Evolutionary conservation across 2,888 invertebrate genomes (phyloP).

Genomic region (Rotaria magnacalcarata): DNA sequence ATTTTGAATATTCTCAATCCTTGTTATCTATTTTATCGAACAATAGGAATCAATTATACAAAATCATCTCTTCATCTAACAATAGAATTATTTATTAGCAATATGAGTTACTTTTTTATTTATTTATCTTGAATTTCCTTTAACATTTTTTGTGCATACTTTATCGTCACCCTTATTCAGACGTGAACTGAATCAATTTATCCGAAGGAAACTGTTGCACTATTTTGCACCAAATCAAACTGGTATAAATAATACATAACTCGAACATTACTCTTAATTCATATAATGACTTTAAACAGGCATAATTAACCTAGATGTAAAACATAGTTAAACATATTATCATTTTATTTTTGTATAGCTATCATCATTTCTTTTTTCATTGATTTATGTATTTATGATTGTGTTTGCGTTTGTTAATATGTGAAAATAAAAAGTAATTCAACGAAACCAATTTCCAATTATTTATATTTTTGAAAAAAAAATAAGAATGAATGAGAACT

Average conservation of each 20-base stretch:
- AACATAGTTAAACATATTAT: too few species aligned
- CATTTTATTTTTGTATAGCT: too few species aligned
- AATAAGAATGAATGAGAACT: too few species aligned
- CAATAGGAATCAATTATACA: not conserved
- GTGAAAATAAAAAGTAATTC: too few species aligned
- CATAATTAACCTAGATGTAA: too few species aligned
- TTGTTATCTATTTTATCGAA: not conserved
- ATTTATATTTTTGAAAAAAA: too few species aligned
- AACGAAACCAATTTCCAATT: too few species aligned
- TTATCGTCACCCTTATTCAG: not conserved
- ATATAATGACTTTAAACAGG: too few species aligned
- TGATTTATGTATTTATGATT: too few species aligned
- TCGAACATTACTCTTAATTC: too few species aligned
- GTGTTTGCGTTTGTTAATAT: too few species aligned
- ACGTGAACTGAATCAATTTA: not conserved
- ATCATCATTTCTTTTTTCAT: too few species aligned
- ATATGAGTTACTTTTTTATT: not conserved
- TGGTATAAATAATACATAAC: not conserved
- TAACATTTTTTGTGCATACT: not conserved
- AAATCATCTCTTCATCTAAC: not conserved
- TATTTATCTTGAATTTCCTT: not conserved
- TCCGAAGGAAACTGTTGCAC: not conserved
- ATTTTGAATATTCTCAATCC: not conserved
- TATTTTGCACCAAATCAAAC: not conserved
- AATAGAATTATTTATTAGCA: not conserved